Conservation (phyloP, 2,888 invertebrate species). For the Acanthopleura granulata region DNA sequence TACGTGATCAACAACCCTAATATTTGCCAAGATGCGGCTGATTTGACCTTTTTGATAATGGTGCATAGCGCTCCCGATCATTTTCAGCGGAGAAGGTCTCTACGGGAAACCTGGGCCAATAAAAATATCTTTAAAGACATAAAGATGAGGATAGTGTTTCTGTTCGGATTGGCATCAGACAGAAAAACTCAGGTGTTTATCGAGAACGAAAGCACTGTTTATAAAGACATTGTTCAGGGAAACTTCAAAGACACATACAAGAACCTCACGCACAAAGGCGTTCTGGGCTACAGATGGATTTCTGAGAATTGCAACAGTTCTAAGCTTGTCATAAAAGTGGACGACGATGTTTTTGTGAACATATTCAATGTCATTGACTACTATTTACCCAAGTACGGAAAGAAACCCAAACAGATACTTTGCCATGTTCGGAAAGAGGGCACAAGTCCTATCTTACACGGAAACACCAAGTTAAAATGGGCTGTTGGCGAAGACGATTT, state of each 20-base stretch:
- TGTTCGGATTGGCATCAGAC: conserved; percentile 43
- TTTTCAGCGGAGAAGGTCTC: conserved; percentile 41
- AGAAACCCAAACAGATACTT: conserved; percentile 38
- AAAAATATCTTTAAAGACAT: conserved; percentile 37
- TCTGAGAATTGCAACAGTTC: conserved; percentile 47
- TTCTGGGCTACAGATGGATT: conserved; percentile 51
- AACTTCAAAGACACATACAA: conserved; percentile 51
- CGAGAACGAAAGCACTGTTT: conserved; percentile 47
- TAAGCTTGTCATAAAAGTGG: conserved; percentile 49
- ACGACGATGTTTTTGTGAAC: conserved; percentile 59
- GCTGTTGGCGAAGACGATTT: conserved; percentile 48
- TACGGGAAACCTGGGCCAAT: conserved; percentile 57
- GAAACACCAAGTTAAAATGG: conserved; percentile 46
- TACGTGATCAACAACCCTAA: conserved; percentile 48
- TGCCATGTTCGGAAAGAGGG: conserved; percentile 47
- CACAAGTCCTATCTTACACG: conserved; percentile 47
- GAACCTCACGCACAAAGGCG: conserved; percentile 58
- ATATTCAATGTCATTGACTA: conserved; percentile 47
- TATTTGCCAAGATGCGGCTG: conserved; percentile 37
- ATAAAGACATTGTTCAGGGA: conserved; percentile 57
- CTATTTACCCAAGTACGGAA: conserved; percentile 38
- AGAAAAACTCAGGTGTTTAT: conserved; percentile 40
- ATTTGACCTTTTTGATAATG: conserved; percentile 45
- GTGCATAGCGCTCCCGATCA: conserved; percentile 50
- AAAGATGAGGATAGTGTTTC: conserved; percentile 45